Conservation (phyloP, 2,113 vertebrate genomes). For the Xiphorhynchus elegans region DNA sequence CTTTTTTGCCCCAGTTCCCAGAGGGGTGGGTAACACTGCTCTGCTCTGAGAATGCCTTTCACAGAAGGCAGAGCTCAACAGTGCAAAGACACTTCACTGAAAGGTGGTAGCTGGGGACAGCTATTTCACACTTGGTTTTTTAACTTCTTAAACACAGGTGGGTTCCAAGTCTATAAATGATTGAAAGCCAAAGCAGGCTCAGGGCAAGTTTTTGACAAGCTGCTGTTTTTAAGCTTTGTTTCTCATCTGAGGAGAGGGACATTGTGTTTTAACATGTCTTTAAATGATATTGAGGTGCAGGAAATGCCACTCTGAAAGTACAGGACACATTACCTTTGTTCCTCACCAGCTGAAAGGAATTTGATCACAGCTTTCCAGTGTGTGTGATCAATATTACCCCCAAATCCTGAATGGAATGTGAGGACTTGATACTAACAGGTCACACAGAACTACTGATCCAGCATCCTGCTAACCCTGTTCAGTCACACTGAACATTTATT, state of each 20-base stretch:
- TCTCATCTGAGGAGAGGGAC: background rate
- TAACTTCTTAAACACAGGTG: background rate
- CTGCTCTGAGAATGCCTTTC: background rate
- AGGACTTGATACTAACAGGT: background rate
- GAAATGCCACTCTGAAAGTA: background rate
- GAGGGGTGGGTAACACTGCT: background rate
- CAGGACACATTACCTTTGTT: background rate
- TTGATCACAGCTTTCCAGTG: background rate
- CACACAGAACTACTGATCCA: background rate
- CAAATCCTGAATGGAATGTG: accelerated
- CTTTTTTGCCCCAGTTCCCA: background rate
- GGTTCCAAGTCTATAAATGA: background rate
- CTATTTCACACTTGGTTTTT: background rate
- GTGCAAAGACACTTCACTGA: background rate
- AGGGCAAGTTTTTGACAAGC: background rate
- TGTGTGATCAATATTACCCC: background rate
- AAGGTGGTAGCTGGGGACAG: background rate
- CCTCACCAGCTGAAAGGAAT: background rate
- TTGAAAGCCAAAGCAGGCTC: background rate
- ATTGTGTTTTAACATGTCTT: background rate
- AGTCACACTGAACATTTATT: background rate
- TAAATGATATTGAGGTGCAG: background rate
- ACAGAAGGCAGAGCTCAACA: background rate
- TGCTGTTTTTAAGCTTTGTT: background rate
- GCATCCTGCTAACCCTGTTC: background rate